Percentiles rank a stretch among this genome's conserved stretches.
Evolutionary conservation across 2,888 invertebrate genomes (phyloP).

Genomic region (Apotomis turbidana): DNA sequence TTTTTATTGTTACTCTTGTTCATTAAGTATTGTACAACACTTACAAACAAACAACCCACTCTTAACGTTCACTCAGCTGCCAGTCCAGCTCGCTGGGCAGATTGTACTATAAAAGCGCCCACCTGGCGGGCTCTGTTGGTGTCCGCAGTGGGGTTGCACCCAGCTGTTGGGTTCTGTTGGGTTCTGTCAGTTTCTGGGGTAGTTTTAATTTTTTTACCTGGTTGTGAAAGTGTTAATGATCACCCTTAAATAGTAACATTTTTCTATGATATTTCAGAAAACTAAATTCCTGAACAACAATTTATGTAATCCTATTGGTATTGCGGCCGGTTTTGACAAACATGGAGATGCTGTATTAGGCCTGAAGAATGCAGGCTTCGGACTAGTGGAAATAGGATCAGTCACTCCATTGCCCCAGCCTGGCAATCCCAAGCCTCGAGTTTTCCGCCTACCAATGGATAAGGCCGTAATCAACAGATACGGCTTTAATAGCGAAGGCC

Average conservation of each 20-base stretch:
- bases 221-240: not conserved
- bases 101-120: no score
- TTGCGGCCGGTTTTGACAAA: slow-evolving; percentile 99
- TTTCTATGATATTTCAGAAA: slow-evolving; percentile 77
- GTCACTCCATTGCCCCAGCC: slow-evolving; percentile 96
- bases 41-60: no score
- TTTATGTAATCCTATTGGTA: slow-evolving; percentile 96
- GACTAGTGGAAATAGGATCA: slow-evolving; percentile 98
- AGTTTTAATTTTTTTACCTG: no score
- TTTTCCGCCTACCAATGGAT: slow-evolving; percentile 94
- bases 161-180: no score
- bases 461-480: slow-evolving; percentile 95
- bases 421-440: slow-evolving; percentile 96
- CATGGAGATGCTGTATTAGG: slow-evolving; percentile 95
- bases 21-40: no score
- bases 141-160: no score
- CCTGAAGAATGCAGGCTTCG: slow-evolving; percentile 93
- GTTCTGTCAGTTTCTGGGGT: no score
- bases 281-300: slow-evolving; percentile 88
- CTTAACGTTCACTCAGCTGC: no score
- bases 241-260: not conserved
- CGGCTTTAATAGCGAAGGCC: slow-evolving; percentile 97
- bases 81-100: no score
- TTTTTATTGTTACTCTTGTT: no score
- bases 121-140: no score